These are phyloP conservation scores for Lysandra coridon DNA, from an alignment of 2,888 invertebrate genomes.

Conservation along the genomic window DNA sequence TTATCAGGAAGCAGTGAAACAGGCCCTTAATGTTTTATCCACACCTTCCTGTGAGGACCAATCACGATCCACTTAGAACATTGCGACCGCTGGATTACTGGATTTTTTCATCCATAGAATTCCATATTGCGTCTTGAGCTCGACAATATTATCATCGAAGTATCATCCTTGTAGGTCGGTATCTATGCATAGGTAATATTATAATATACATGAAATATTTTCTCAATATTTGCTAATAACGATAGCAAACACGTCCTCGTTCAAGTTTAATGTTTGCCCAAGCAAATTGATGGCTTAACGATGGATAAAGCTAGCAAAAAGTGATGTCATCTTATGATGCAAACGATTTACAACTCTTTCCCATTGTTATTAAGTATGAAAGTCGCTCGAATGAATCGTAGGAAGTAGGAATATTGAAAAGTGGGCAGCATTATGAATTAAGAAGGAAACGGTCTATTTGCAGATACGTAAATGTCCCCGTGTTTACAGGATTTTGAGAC, in stretches of 20 bases:
- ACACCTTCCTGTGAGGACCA: no score
- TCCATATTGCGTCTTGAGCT: no score
- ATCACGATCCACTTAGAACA: no score
- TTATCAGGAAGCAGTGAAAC: no score
- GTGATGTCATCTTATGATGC: not conserved
- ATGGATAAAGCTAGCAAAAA: constrained; percentile 12
- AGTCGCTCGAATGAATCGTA: not conserved
- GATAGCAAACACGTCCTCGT: not conserved
- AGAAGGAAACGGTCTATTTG: constrained; percentile 27
- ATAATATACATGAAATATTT: not conserved
- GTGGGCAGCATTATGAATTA: constrained; percentile 25
- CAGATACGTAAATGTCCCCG: constrained; percentile 12
- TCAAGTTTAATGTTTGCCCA: not conserved
- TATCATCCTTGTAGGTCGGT: no score
- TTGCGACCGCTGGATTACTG: no score
- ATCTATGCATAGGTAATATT: not conserved
- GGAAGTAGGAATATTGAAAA: constrained; percentile 25
- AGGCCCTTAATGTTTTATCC: no score
- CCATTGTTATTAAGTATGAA: not conserved
- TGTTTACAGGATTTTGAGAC: not conserved
- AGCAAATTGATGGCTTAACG: not conserved
- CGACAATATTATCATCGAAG: no score
- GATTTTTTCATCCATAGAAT: no score
- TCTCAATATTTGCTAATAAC: not conserved
- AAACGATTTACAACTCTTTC: not conserved